Conservation (phyloP, 2,797 vertebrate species). For the Heterohyrax brucei region DNA sequence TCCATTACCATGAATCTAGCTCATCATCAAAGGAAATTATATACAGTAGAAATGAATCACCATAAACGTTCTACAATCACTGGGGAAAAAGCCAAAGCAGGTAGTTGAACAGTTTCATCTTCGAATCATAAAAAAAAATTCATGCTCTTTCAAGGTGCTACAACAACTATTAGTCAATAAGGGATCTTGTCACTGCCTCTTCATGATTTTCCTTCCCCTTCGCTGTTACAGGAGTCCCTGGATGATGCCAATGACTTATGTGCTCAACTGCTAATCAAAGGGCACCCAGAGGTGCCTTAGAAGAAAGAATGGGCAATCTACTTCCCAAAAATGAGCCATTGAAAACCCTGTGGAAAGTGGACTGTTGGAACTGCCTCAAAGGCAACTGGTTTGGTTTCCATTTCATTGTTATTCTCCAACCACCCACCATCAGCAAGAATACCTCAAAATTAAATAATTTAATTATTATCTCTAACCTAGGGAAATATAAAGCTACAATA, state of each 20-base stretch:
- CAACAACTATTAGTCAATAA: background rate
- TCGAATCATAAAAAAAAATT: background rate
- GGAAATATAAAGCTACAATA: background rate
- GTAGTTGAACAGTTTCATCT: background rate
- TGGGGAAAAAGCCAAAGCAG: background rate
- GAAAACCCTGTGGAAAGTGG: background rate
- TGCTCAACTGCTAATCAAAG: no score
- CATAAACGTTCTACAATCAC: background rate
- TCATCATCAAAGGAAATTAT: background rate
- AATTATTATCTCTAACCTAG: background rate
- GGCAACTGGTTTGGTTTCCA: background rate
- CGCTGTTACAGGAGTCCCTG: background rate
- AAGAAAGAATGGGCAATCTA: no score
- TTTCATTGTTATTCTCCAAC: background rate
- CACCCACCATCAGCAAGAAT: background rate
- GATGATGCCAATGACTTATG: no score
- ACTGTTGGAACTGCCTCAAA: background rate
- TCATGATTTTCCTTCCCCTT: slow-evolving; percentile 5
- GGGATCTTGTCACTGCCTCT: background rate
- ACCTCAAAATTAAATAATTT: slow-evolving; percentile 22
- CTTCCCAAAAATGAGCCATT: no score
- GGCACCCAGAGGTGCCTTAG: no score
- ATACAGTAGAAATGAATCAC: background rate
- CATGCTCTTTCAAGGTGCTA: background rate
- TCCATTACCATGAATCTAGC: background rate